phyloP scores from a whole-genome alignment of 2,888 invertebrate genomes.

The Aphrophora alni region DNA sequence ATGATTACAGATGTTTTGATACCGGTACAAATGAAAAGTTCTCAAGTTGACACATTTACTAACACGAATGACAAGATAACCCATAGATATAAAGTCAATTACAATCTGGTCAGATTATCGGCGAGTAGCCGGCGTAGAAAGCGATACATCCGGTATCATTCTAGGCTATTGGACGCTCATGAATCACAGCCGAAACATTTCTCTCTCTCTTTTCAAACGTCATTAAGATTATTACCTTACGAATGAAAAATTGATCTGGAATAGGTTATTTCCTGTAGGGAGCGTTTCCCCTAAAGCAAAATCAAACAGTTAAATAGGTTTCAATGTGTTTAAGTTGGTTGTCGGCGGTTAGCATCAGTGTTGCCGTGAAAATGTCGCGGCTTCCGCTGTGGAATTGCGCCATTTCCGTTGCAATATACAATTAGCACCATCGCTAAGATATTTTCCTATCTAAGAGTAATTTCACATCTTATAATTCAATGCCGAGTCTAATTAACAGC shows the following conservation, averaged over 20 bases:
- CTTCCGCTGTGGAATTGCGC: conserved; percentile 27
- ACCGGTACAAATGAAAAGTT: too few relatives aligned
- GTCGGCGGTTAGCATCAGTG: not conserved
- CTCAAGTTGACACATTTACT: too few relatives aligned
- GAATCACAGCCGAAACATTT: too few relatives aligned
- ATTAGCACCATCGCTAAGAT: conserved; percentile 11
- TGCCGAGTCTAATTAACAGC: not conserved
- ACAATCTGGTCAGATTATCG: too few relatives aligned
- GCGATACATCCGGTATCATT: too few relatives aligned
- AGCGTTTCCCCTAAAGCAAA: too few relatives aligned
- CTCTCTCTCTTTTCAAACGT: too few relatives aligned
- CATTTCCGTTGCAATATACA: conserved; percentile 20
- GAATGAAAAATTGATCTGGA: not conserved
- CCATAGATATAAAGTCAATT: too few relatives aligned
- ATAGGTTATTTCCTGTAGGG: not conserved
- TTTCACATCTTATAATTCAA: not conserved
- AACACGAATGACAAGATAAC: too few relatives aligned
- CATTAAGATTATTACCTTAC: not conserved
- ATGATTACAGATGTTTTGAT: too few relatives aligned
- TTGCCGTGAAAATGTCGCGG: conserved; percentile 22
- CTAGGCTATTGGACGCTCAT: too few relatives aligned
- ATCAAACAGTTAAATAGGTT: not conserved
- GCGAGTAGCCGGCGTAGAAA: not conserved
- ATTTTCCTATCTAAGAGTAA: not conserved
- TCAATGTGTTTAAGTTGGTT: too few relatives aligned